Evolutionary conservation across 2,797 vertebrate species (phyloP), one percentile per base, ranked within the genome.

Genomic region (Denticeps clupeoides): DNA sequence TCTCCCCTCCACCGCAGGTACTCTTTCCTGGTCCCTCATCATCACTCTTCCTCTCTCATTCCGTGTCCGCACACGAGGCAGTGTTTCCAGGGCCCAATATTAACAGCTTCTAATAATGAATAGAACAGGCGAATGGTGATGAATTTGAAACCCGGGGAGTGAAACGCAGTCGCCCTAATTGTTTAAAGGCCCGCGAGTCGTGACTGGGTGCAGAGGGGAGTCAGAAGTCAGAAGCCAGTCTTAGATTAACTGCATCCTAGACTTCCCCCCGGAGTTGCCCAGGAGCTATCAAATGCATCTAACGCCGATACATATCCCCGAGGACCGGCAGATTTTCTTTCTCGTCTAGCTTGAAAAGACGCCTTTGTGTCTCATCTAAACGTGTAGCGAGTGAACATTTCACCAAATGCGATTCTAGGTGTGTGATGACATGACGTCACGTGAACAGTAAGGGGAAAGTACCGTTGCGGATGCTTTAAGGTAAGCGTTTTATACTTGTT

Each of bases 1-100:
- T 72, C 77, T 82, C 65, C 66, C 58, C 58, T 65, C 29, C 16
- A 13, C n/a, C 12, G 12, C 47, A 29, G 59, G 64, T 68, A 66
- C 76, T 83, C 83, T 87, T 70, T n/a, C n/a, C n/a, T n/a, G n/a
- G n/a, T n/a, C n/a, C n/a, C n/a, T n/a, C n/a, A n/a, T n/a, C n/a
- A n/a, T n/a, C n/a, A n/a, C 28, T 12, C 8, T 13, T 19, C 18
- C 23, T 44, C 11, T 24, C 5, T 23, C 11, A 24, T 23, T 9
- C 24, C 7, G 42, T 60, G 41, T 56, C 37, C 42, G n/a, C n/a
- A n/a, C n/a, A n/a, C n/a, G n/a, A n/a, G 22, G 42, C 25, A 15
- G 4, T 9, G 15, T 2, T 33, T 33, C 13, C 33, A 33, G 16
- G 3, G 12, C 32, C 23, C 45, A 50, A 38, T 37, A 33, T 15